Conservation (phyloP, 2,888 invertebrate genomes). For the Parnassius glacialis region DNA sequence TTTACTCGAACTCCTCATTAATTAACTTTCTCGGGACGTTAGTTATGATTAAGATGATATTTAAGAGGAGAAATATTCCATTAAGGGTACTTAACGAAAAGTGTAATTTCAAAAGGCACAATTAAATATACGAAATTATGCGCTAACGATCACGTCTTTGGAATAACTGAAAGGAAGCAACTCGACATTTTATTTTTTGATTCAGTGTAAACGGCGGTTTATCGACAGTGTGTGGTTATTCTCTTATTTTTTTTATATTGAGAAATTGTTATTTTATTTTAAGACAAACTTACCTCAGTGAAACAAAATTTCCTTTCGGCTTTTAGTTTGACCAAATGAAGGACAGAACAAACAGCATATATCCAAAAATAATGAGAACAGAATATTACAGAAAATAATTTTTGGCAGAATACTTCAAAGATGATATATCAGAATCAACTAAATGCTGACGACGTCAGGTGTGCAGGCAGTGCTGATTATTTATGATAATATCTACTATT, state of each 20-base stretch:
- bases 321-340: too few species aligned
- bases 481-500: too few species aligned
- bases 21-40: slow-evolving; percentile 22
- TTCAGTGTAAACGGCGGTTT: slow-evolving; percentile 10
- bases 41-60: slow-evolving; percentile 24
- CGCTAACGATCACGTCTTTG: slow-evolving; percentile 18
- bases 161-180: slow-evolving; percentile 13
- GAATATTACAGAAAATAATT: too few species aligned
- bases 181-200: slow-evolving; percentile 7
- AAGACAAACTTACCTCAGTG: too few species aligned
- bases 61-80: slow-evolving; percentile 22
- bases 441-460: too few species aligned
- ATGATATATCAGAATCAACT: too few species aligned
- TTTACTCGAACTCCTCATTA: slow-evolving; percentile 18
- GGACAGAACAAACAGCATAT: too few species aligned
- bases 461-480: too few species aligned
- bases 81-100: slow-evolving; percentile 17
- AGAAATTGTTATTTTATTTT: too few species aligned
- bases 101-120: slow-evolving; percentile 13
- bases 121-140: slow-evolving; percentile 24
- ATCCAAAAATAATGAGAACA: too few species aligned
- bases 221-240: slow-evolving; percentile 14
- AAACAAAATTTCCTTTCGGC: too few species aligned
- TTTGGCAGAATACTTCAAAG: too few species aligned
- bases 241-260: not conserved